These are phyloP conservation scores for Tetramorium alpestre DNA, from an alignment of 1,140 invertebrate genomes.

Conservation along the genomic window DNA sequence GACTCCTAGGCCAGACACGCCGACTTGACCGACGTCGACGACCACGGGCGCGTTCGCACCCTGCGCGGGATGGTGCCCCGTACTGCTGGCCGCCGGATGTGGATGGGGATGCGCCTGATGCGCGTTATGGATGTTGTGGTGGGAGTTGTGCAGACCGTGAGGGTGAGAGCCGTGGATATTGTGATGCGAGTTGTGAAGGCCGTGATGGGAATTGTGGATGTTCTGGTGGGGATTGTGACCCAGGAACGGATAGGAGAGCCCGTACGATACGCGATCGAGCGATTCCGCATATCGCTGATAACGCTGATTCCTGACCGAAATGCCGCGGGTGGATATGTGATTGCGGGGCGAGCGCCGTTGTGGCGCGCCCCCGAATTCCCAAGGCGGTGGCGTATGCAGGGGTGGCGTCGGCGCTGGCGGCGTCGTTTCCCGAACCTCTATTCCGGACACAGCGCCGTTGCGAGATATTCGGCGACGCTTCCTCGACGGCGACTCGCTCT, in stretches of 20 bases:
- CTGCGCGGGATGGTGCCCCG: constrained; percentile 81
- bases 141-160: constrained; percentile 72
- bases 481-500: constrained; percentile 83
- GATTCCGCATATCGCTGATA: constrained; percentile 81
- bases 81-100: constrained; percentile 78
- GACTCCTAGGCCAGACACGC: constrained; percentile 81
- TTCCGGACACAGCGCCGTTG: constrained; percentile 80
- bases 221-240: constrained; percentile 79
- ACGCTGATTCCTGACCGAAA: constrained; percentile 78
- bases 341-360: constrained; percentile 81
- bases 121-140: constrained; percentile 78
- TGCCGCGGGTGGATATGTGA: constrained; percentile 80
- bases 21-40: constrained; percentile 82
- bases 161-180: constrained; percentile 76
- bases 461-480: constrained; percentile 83
- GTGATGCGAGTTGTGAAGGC: constrained; percentile 78
- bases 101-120: constrained; percentile 81
- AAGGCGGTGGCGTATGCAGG: constrained; percentile 78
- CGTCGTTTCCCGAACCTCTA: constrained; percentile 80
- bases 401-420: constrained; percentile 79
- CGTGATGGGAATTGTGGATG: constrained; percentile 76
- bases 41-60: constrained; percentile 82
- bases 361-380: constrained; percentile 78
- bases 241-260: constrained; percentile 77
- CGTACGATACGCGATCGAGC: constrained; percentile 47